Evolutionary conservation across 2,113 vertebrate species (phyloP).

Genomic region (Semnornis frantzii): DNA sequence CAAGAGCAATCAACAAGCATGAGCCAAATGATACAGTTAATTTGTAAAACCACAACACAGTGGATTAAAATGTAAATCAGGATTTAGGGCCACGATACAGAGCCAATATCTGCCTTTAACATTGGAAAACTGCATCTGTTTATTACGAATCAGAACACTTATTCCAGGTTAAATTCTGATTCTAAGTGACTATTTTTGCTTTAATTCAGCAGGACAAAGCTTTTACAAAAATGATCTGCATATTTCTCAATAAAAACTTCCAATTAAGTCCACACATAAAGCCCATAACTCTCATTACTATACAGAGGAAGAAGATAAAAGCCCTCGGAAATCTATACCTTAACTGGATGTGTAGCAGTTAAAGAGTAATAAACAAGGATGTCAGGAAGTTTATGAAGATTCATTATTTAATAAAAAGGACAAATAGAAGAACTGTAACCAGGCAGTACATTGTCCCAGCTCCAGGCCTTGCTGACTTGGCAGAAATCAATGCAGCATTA

Average conservation of each 20-base stretch:
- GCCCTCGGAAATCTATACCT: not conserved
- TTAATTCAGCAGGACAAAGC: not conserved
- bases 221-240: not conserved
- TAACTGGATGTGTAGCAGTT: not conserved
- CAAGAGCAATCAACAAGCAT: not conserved
- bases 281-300: fast-evolving
- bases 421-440: not conserved
- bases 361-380: not conserved
- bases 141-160: not conserved
- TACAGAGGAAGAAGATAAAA: not conserved
- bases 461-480: not conserved
- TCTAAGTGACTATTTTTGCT: not conserved
- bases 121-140: not conserved
- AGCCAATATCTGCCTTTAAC: not conserved
- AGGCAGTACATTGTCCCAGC: not conserved
- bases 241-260: not conserved
- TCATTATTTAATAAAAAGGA: not conserved
- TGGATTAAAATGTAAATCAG: not conserved
- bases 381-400: not conserved
- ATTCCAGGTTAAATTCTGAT: not conserved
- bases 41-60: not conserved
- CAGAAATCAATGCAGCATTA: not conserved
- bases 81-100: not conserved
- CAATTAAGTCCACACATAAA: not conserved
- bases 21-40: not conserved